Percentiles rank a stretch among this genome's conserved stretches.
These are phyloP conservation scores for Lathamus discolor DNA, from an alignment of 2,113 vertebrate species.

Conservation along the genomic window DNA sequence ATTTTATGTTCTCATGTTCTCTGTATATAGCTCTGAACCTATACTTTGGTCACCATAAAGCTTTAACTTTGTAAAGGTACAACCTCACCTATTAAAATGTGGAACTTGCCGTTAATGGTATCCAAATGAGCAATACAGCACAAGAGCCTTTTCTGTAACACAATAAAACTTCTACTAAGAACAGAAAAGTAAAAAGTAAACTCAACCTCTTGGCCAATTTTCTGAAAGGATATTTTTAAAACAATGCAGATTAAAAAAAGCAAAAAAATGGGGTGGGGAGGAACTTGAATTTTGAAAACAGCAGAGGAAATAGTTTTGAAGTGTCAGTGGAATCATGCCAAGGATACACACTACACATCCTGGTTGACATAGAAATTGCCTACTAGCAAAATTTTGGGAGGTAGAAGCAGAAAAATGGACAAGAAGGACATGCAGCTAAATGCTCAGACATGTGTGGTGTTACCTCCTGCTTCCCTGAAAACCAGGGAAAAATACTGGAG, in stretches of 20 bases:
- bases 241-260: not conserved
- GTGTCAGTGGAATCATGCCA: not conserved
- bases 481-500: not conserved
- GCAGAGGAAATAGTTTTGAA: not conserved
- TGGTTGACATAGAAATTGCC: not conserved
- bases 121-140: not conserved
- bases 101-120: not conserved
- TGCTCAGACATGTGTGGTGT: not conserved
- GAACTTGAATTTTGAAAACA: not conserved
- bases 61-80: not conserved
- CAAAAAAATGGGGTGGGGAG: fast-evolving
- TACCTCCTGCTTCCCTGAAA: not conserved
- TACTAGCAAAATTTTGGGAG: not conserved
- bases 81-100: not conserved
- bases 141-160: not conserved
- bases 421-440: not conserved
- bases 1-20: not conserved
- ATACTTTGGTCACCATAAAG: not conserved
- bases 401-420: not conserved
- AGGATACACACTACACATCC: not conserved
- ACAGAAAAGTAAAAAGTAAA: not conserved
- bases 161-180: not conserved
- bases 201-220: not conserved
- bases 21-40: not conserved
- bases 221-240: not conserved